Evolutionary conservation across 2,888 invertebrate genomes (phyloP).

Genomic region (Punctoribates punctum): DNA sequence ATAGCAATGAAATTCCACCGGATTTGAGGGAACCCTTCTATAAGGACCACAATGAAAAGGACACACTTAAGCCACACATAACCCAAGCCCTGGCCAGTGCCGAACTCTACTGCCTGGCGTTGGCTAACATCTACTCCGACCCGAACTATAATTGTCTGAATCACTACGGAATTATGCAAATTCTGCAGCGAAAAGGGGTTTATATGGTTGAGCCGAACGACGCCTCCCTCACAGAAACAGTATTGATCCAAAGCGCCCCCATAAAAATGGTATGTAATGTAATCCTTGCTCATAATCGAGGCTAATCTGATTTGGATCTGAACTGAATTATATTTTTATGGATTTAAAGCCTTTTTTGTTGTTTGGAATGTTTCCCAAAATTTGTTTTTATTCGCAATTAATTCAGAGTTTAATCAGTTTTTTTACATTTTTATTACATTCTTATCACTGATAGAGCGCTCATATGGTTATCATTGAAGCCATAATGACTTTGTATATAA

Average conservation of each 20-base stretch:
- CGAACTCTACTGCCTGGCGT: slow-evolving; percentile 86
- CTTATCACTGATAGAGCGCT: slow-evolving; percentile 67
- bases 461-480: slow-evolving; percentile 95
- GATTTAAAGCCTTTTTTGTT: not conserved
- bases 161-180: slow-evolving; percentile 91
- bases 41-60: slow-evolving; percentile 89
- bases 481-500: slow-evolving; percentile 86
- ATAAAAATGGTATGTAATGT: slow-evolving; percentile 75
- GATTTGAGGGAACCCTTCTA: slow-evolving; percentile 91
- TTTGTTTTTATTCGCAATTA: not conserved
- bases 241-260: slow-evolving; percentile 91
- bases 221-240: slow-evolving; percentile 87
- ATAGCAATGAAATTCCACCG: slow-evolving; percentile 73
- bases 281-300: not conserved
- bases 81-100: slow-evolving; percentile 86
- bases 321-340: not conserved
- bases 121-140: slow-evolving; percentile 92
- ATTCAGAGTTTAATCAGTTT: not conserved
- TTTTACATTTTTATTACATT: not conserved
- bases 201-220: slow-evolving; percentile 72
- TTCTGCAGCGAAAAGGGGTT: slow-evolving; percentile 83
- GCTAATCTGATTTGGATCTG: not conserved
- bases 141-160: slow-evolving; percentile 93
- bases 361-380: not conserved
- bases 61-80: slow-evolving; percentile 88